Evolutionary conservation across 2,797 vertebrate genomes (phyloP).

Genomic region (Cottoperca gobio): DNA sequence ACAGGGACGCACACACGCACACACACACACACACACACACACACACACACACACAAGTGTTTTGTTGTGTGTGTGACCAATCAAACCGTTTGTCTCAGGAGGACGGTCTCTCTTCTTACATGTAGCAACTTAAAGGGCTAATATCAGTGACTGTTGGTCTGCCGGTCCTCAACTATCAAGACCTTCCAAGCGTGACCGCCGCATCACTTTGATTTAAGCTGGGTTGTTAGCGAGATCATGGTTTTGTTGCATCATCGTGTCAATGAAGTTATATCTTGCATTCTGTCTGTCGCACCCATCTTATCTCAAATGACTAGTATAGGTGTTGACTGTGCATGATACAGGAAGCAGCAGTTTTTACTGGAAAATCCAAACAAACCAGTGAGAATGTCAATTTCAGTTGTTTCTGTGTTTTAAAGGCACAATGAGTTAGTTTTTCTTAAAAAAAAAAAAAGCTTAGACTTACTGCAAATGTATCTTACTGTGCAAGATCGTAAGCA

Average conservation of each 20-base stretch:
- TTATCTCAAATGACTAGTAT: not conserved
- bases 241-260: not conserved
- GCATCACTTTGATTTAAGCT: slow-evolving; percentile 20
- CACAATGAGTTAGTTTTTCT: no score
- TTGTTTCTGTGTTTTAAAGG: no score
- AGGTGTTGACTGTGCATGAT: not conserved
- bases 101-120: slow-evolving; percentile 33
- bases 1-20: slow-evolving; percentile 48
- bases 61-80: slow-evolving; percentile 69
- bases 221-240: not conserved
- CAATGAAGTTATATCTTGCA: not conserved
- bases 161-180: not conserved
- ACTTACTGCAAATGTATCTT: no score
- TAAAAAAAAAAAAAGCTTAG: no score
- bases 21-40: not conserved
- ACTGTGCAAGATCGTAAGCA: no score
- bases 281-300: not conserved
- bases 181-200: slow-evolving; percentile 4
- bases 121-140: slow-evolving; percentile 26
- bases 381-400: no score
- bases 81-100: slow-evolving; percentile 63
- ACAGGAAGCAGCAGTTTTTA: not conserved
- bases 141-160: slow-evolving; percentile 25
- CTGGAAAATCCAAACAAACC: not conserved
- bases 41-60: slow-evolving; percentile 33